phyloP scores from a whole-genome alignment of 2,113 vertebrate genomes.

The Glaucomys volans region DNA sequence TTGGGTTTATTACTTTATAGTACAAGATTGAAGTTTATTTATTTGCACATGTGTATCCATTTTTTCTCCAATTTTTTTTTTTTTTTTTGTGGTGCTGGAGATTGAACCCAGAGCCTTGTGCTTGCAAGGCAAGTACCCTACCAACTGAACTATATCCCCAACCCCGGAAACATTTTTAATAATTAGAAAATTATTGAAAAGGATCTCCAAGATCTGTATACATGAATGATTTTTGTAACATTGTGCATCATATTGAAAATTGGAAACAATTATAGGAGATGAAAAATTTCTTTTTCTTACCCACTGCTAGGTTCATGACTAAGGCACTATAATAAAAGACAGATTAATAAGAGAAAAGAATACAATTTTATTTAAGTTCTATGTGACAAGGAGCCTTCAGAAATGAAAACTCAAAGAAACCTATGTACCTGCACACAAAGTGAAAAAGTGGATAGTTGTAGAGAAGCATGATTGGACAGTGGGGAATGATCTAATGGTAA shows the following conservation, averaged over 20 bases:
- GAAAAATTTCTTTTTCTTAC: background rate
- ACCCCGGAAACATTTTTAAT: background rate
- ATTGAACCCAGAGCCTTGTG: no score
- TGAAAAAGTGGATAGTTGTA: background rate
- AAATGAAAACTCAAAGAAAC: background rate
- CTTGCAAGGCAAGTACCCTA: no score
- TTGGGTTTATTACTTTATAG: background rate
- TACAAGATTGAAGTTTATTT: background rate
- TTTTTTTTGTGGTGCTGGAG: no score
- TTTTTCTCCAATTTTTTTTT: no score
- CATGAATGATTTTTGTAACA: background rate
- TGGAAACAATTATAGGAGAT: background rate
- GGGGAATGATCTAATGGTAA: background rate
- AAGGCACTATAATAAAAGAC: background rate
- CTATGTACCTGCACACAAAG: background rate
- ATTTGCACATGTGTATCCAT: background rate
- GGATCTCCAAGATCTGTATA: background rate
- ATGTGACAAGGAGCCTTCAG: background rate
- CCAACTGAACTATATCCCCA: no score
- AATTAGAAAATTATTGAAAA: constrained; percentile 26
- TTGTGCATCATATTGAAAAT: background rate
- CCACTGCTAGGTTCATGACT: background rate
- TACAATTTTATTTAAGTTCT: background rate
- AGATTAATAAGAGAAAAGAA: background rate
- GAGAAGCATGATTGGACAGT: background rate